Conservation (phyloP, 2,888 invertebrate genomes). For the Leptinotarsa juncta region DNA sequence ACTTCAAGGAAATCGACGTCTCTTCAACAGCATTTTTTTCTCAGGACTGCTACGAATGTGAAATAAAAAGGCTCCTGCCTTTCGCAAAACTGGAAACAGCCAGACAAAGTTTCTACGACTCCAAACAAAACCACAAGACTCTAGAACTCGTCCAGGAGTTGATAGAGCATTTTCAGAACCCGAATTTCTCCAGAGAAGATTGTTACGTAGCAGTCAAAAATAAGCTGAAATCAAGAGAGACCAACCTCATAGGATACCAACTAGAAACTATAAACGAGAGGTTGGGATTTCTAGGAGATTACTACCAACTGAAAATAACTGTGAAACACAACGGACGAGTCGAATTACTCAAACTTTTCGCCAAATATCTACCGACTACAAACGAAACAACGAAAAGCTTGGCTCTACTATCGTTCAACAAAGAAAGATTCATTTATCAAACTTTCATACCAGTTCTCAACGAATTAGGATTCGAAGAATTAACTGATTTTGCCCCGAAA, state of each 20-base stretch:
- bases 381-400: constrained; percentile 41
- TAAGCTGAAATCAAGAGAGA: constrained; percentile 44
- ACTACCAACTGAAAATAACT: constrained; percentile 46
- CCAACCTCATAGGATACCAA: constrained; percentile 40
- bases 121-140: background rate
- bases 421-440: constrained; percentile 62
- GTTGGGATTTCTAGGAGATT: constrained; percentile 54
- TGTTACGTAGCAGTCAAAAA: constrained; percentile 48
- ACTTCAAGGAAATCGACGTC: constrained; percentile 12
- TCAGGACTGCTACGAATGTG: constrained; percentile 25
- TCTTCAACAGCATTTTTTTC: constrained; percentile 13
- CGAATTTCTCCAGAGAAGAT: constrained; percentile 47
- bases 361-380: constrained; percentile 50
- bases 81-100: constrained; percentile 31
- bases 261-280: constrained; percentile 45
- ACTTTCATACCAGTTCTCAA: constrained; percentile 60
- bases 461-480: constrained; percentile 48
- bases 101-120: background rate
- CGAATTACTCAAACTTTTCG: constrained; percentile 44
- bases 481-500: constrained; percentile 54
- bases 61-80: constrained; percentile 25
- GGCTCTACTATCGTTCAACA: constrained; percentile 43
- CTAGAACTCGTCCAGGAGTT: constrained; percentile 21
- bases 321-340: background rate
- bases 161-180: constrained; percentile 30